These are phyloP conservation scores for Xerus inauris DNA, from an alignment of 2,113 vertebrate genomes.

Conservation along the genomic window DNA sequence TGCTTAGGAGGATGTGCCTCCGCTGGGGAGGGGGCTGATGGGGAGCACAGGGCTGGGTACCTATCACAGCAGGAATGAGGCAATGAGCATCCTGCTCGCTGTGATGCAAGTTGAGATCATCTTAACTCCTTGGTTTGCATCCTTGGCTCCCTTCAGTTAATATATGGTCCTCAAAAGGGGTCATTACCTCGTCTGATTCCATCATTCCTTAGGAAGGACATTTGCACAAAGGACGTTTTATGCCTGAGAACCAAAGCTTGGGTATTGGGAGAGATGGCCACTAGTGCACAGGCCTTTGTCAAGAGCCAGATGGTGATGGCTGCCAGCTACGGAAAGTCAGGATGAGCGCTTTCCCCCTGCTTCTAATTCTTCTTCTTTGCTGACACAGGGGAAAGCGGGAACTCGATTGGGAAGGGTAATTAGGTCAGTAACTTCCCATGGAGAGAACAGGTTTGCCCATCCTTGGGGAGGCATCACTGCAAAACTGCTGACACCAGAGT, in stretches of 20 bases:
- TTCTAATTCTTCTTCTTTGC: conserved; percentile 47
- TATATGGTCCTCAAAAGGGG: background rate
- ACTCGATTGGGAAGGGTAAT: background rate
- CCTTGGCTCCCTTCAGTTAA: background rate
- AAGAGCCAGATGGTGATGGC: background rate
- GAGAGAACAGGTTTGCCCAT: conserved; percentile 41
- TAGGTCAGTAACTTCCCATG: conserved; percentile 41
- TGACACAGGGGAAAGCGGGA: conserved; percentile 43
- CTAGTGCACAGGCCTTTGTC: background rate
- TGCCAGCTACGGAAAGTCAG: background rate
- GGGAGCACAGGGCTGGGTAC: background rate
- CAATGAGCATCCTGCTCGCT: background rate
- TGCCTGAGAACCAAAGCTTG: background rate
- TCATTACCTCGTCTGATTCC: background rate
- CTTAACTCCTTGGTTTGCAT: background rate
- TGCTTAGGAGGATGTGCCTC: background rate
- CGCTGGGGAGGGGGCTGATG: background rate
- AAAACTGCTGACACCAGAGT: background rate
- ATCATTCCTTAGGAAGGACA: background rate
- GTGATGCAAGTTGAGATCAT: background rate
- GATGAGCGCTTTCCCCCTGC: background rate
- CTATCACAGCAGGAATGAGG: rapidly evolving
- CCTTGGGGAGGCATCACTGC: background rate
- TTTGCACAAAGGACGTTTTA: background rate
- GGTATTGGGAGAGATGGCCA: background rate